Evolutionary conservation across 2,113 vertebrate genomes (phyloP), one percentile per base, ranked within the genome.

Genomic region (Oreochromis spilurus): DNA sequence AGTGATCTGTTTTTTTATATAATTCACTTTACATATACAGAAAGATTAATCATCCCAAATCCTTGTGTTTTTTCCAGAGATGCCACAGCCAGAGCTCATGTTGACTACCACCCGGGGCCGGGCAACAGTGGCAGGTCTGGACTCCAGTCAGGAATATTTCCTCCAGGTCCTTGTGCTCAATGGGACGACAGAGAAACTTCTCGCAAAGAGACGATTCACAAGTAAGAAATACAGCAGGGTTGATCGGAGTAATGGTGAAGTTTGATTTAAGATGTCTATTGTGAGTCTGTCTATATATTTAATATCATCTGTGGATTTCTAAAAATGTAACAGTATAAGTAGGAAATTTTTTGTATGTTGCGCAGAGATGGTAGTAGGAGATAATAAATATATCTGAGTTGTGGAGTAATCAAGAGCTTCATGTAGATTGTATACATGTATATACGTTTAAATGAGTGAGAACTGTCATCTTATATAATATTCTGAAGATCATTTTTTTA

Each of bases 11-110:
- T 65, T 38, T 38, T 65, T 38, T 65, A 65, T 38, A 38, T 62
- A 38, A 67, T 65, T 38, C 1, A 3, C 34, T 67, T 67, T 67
- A 13, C 60, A 21, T 67, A 38, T 67, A 67, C 21, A 38, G 60
- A 67, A 67, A 67, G 34, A 38, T 29, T 62, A 4, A 4, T 60
- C 26, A 50, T 21, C 75, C 8, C 21, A 53, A 52, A 58, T 48
- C 3, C 24, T 75, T 16, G 1, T 26, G 2, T 65, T 5, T 84
- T 67, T 84, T 90, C 12, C 94, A 98, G 98, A 97, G 9, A 96
- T 97, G 88, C 95, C 96, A 0, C 97, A 99, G 87, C 98, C 97
- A 16, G 98, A 98, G 91, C 96, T 98, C 92, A 98, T 99, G 98
- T 95, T 99, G 95, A 99, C 97, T 81, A 98, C 98, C 89, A 98